Evolutionary conservation across 2,888 invertebrate species (phyloP).

Genomic region (Smittia sp.): DNA sequence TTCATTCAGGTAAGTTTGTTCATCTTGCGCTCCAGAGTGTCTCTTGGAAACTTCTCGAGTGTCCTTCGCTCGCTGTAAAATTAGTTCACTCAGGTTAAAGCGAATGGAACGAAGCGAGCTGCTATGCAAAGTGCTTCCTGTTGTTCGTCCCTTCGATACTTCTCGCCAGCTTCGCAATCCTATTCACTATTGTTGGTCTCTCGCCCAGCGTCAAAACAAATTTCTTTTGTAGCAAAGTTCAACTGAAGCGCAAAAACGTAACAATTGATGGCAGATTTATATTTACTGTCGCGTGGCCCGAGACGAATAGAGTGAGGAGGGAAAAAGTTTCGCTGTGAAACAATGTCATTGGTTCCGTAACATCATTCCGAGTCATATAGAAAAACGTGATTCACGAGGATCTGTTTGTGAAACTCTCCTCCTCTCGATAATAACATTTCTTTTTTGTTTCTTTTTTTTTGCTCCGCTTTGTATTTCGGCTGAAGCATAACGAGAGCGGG

Average conservation of each 20-base stretch:
- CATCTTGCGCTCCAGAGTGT: too few species aligned
- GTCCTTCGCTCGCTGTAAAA: too few species aligned
- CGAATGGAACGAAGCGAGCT: too few species aligned
- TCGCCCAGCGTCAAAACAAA: too few species aligned
- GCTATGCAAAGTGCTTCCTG: too few species aligned
- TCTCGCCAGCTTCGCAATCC: too few species aligned
- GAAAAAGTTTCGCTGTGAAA: slow-evolving; percentile 6
- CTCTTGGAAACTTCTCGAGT: too few species aligned
- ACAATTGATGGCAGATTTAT: background rate
- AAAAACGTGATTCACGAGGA: slow-evolving; percentile 40
- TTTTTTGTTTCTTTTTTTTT: background rate
- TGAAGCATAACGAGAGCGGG: background rate
- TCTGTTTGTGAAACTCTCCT: background rate
- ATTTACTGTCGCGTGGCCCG: background rate
- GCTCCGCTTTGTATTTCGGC: too few species aligned
- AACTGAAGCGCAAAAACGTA: background rate
- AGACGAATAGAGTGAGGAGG: background rate
- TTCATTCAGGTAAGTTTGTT: slow-evolving; percentile 88
- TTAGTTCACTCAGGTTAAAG: too few species aligned
- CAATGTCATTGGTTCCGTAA: background rate
- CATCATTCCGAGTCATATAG: slow-evolving; percentile 8
- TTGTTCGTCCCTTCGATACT: too few species aligned
- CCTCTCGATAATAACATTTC: background rate
- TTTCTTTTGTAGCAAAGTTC: too few species aligned
- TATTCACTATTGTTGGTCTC: too few species aligned